Evolutionary conservation across 2,797 vertebrate genomes (phyloP).

Genomic region (Todus mexicanus): DNA sequence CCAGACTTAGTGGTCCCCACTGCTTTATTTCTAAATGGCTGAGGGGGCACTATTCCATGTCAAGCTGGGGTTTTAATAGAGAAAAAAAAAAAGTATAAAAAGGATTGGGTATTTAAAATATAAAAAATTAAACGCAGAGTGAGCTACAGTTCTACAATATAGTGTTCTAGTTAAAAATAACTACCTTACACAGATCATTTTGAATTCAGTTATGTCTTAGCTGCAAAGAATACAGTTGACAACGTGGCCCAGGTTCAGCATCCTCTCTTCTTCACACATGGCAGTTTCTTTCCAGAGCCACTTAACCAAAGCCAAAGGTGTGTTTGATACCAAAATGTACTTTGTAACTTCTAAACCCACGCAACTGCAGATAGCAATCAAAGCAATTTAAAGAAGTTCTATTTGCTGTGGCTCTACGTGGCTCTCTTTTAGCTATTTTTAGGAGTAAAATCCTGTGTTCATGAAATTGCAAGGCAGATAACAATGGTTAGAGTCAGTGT

Average conservation of each 20-base stretch:
- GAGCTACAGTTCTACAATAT: neutral
- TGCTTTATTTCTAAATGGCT: conserved; percentile 11
- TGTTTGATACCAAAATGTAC: conserved; percentile 30
- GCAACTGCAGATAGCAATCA: conserved; percentile 35
- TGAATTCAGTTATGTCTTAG: neutral
- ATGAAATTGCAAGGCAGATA: conserved; percentile 35
- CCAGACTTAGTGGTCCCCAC: conserved; percentile 44
- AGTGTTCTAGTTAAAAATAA: conserved; percentile 41
- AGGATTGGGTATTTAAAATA: neutral
- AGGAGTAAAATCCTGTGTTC: conserved; percentile 26
- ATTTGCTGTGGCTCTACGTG: conserved; percentile 29
- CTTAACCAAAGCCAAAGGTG: neutral
- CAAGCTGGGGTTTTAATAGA: neutral
- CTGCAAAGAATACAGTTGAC: neutral
- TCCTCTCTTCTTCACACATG: neutral
- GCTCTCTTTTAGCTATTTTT: conserved; percentile 46
- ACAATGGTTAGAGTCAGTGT: neutral
- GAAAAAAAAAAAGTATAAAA: neutral
- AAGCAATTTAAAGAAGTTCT: conserved; percentile 7
- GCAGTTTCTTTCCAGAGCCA: conserved; percentile 27
- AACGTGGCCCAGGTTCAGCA: neutral
- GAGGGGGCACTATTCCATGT: neutral
- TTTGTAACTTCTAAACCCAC: conserved; percentile 34
- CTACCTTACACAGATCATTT: conserved; percentile 20
- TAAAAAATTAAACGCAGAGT: conserved; percentile 9